These are phyloP conservation scores for Campoletis sonorensis DNA, from an alignment of 1,140 invertebrate genomes.

Conservation along the genomic window DNA sequence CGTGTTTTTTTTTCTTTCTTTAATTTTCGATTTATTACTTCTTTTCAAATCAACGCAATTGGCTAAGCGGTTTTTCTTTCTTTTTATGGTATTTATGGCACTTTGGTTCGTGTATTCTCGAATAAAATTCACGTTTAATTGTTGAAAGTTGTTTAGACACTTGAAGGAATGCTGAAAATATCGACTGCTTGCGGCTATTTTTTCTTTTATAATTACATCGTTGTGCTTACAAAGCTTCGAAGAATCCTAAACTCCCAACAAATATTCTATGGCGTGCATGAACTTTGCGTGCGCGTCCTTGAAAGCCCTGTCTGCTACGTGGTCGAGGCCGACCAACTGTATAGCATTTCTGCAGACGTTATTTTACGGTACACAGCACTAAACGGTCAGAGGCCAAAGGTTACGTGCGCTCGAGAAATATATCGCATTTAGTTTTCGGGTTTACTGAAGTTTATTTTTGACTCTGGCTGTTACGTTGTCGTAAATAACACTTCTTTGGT, in stretches of 20 bases:
- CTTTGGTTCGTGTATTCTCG: too few relatives aligned
- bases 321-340: background rate
- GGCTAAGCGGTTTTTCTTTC: too few relatives aligned
- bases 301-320: background rate
- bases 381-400: slow-evolving; percentile 5
- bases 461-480: background rate
- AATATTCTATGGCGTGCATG: slow-evolving; percentile 8
- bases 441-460: background rate
- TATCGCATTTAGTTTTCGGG: background rate
- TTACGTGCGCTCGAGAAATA: background rate
- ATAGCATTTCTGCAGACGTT: slow-evolving; percentile 2
- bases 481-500: background rate
- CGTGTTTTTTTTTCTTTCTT: too few relatives aligned
- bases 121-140: background rate
- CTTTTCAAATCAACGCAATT: too few relatives aligned
- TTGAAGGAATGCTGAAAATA: background rate
- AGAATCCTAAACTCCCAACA: background rate
- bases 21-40: too few relatives aligned
- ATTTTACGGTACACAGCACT: slow-evolving; percentile 1
- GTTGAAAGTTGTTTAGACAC: background rate
- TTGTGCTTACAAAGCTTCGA: background rate
- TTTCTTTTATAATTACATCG: background rate
- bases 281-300: slow-evolving; percentile 24
- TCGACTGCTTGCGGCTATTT: background rate
- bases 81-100: too few relatives aligned